Percentiles rank a stretch among this genome's conserved stretches.
phyloP scores from a whole-genome alignment of 2,888 invertebrate species.

The Euproctis similis region DNA sequence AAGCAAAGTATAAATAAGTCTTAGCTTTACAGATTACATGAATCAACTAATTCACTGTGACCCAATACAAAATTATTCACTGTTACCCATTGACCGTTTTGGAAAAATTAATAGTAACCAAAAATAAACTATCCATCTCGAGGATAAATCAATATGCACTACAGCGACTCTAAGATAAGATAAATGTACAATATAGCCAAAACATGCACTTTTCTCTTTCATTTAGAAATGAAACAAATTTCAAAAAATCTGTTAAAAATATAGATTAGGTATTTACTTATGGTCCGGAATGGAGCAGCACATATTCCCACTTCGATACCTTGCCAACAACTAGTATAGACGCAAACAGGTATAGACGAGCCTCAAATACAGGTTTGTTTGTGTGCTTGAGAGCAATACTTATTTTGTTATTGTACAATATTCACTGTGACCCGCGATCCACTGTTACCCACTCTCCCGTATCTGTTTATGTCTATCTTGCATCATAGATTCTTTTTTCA shows the following conservation, averaged over 20 bases:
- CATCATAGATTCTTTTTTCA: too few species aligned
- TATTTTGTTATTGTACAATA: conserved; percentile 3
- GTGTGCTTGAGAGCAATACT: conserved; percentile 5
- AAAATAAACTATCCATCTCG: conserved; percentile 2
- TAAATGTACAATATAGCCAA: conserved; percentile 1
- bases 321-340: not conserved
- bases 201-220: not conserved
- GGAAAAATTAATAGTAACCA: not conserved
- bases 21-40: conserved; percentile 4
- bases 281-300: conserved; percentile 3
- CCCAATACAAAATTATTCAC: conserved; percentile 4
- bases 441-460: too few species aligned
- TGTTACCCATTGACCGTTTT: conserved; percentile 3
- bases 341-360: conserved; percentile 3
- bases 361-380: conserved; percentile 2
- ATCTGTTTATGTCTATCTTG: too few species aligned
- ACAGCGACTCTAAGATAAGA: conserved; percentile 4
- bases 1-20: not conserved
- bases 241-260: conserved; percentile 1
- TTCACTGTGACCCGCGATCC: too few species aligned
- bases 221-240: conserved; percentile 1
- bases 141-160: conserved; percentile 4
- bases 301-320: too few species aligned
- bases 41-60: not conserved
- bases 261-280: conserved; percentile 3